phyloP scores from a whole-genome alignment of 1,140 invertebrate genomes.

The Drosophila sechellia region DNA sequence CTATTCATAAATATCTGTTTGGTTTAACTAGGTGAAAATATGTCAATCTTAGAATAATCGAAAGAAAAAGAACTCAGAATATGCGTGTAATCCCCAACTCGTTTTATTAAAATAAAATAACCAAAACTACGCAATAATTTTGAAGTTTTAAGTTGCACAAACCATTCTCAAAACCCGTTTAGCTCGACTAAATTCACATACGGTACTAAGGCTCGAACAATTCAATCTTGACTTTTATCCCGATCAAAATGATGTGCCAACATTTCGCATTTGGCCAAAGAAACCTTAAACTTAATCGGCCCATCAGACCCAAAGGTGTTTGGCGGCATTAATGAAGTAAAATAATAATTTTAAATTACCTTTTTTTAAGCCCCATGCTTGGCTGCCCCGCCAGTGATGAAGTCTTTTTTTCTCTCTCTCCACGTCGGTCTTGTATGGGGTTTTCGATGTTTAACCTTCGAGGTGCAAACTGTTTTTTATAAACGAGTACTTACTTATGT shows the following conservation, averaged over 20 bases:
- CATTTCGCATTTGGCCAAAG: conserved; percentile 20
- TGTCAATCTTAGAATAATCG: no score
- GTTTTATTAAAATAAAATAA: background rate
- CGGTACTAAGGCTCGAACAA: background rate
- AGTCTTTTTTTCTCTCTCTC: conserved; percentile 32
- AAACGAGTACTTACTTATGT: conserved; percentile 35
- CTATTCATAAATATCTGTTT: background rate
- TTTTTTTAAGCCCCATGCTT: conserved; percentile 60
- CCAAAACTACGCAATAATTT: conserved; percentile 1
- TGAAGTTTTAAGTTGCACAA: conserved; percentile 13
- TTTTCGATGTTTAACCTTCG: conserved; percentile 67
- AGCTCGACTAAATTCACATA: background rate
- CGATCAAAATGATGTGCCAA: conserved; percentile 50
- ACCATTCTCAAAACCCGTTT: conserved; percentile 17
- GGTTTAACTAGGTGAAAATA: background rate
- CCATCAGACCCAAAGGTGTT: conserved; percentile 30
- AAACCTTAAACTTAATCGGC: conserved; percentile 38
- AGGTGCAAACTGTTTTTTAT: conserved; percentile 60
- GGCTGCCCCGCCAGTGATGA: conserved; percentile 54
- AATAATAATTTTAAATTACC: conserved; percentile 67
- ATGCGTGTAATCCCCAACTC: no score
- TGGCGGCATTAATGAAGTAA: conserved; percentile 38
- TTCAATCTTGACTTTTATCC: conserved; percentile 29
- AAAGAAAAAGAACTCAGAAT: no score
- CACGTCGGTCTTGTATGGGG: conserved; percentile 37